These are phyloP conservation scores for Phlogophora meticulosa DNA, from an alignment of 2,888 invertebrate genomes.

Conservation along the genomic window DNA sequence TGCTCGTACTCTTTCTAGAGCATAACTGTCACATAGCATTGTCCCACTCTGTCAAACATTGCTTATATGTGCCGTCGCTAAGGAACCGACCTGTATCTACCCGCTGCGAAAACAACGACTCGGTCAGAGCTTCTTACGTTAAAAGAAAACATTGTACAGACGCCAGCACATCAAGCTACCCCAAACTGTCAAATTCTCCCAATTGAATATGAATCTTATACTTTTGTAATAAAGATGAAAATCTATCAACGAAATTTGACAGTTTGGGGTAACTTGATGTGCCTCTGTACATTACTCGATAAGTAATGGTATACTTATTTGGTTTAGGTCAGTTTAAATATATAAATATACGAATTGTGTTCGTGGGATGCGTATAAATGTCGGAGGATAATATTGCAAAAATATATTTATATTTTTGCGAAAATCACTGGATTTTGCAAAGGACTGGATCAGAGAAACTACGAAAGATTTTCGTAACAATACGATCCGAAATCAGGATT, in stretches of 20 bases:
- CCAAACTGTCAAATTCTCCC: too few relatives aligned
- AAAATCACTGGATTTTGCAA: too few relatives aligned
- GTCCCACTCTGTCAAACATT: constrained; percentile 2
- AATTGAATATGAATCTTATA: too few relatives aligned
- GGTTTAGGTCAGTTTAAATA: constrained; percentile 29
- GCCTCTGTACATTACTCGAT: constrained; percentile 41
- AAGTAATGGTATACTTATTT: constrained; percentile 19
- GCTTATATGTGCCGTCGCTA: constrained; percentile 10
- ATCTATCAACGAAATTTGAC: too few relatives aligned
- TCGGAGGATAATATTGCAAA: too few relatives aligned
- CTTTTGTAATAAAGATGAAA: too few relatives aligned
- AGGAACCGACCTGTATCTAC: constrained; percentile 6
- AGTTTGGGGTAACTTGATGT: too few relatives aligned
- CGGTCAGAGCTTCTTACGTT: constrained; percentile 37
- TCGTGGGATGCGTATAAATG: constrained; percentile 25
- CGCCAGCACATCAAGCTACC: too few relatives aligned
- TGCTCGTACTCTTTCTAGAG: not conserved
- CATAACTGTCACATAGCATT: constrained; percentile 3
- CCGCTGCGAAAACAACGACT: constrained; percentile 49
- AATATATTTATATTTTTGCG: too few relatives aligned
- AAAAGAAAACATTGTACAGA: not conserved
- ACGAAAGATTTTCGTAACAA: too few relatives aligned
- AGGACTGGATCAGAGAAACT: too few relatives aligned
- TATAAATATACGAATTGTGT: constrained; percentile 21
- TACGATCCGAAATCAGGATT: too few relatives aligned